Conservation (phyloP, 2,888 invertebrate species). For the Cerastoderma edule region DNA sequence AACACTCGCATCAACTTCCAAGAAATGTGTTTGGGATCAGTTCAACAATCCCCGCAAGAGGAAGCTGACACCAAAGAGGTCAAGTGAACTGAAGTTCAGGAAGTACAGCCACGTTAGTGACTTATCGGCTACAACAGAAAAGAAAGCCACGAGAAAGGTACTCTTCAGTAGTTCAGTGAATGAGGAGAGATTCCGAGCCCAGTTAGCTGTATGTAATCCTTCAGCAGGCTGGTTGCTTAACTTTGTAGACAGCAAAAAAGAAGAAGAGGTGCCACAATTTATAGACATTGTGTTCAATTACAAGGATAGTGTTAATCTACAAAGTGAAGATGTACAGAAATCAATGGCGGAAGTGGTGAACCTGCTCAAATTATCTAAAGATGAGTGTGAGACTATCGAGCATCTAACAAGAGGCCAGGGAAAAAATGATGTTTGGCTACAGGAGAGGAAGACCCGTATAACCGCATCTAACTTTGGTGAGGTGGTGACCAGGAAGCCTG, state of each 20-base stretch:
- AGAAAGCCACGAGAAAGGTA: not conserved
- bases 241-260: slow-evolving; percentile 1
- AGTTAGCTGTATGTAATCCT: slow-evolving; percentile 9
- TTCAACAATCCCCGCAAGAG: slow-evolving; percentile 35
- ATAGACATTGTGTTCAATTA: not conserved
- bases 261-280: not conserved
- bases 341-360: not conserved
- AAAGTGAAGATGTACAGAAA: slow-evolving; percentile 11
- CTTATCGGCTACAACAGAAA: not conserved
- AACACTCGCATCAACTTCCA: slow-evolving; percentile 30
- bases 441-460: slow-evolving; percentile 19
- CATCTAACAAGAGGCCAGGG: slow-evolving; percentile 12
- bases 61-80: slow-evolving; percentile 33
- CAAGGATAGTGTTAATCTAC: slow-evolving; percentile 3
- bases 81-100: slow-evolving; percentile 3
- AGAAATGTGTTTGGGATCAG: slow-evolving; percentile 37
- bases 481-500: not conserved
- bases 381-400: slow-evolving; percentile 23
- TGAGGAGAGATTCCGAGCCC: slow-evolving; percentile 1
- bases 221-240: slow-evolving; percentile 26
- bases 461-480: slow-evolving; percentile 32
- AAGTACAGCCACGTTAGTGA: too few relatives aligned
- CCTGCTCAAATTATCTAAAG: not conserved
- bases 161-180: not conserved
- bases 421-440: slow-evolving; percentile 8